Evolutionary conservation across 1,140 invertebrate species (phyloP).

Genomic region (Brachionus rubens): DNA sequence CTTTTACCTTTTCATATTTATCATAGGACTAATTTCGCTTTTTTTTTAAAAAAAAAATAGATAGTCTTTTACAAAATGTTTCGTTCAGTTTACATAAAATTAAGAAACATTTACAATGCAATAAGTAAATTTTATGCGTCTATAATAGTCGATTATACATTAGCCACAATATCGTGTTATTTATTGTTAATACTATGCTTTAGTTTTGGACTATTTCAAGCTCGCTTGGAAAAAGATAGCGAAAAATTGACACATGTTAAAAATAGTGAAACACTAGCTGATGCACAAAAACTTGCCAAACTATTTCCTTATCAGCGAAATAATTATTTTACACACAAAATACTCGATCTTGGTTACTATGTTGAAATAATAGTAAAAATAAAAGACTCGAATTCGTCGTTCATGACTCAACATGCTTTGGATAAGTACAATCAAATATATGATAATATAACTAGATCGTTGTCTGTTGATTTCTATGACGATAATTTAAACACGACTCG

Average conservation of each 20-base stretch:
- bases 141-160: constrained; percentile 7
- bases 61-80: constrained; percentile 36
- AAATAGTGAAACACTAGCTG: not conserved
- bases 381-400: not conserved
- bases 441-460: not conserved
- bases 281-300: not conserved
- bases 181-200: not conserved
- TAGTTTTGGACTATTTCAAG: constrained; percentile 27
- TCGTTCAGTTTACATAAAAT: constrained; percentile 28
- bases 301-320: not conserved
- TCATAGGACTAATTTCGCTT: too few relatives aligned
- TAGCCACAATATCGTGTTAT: not conserved
- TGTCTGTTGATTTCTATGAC: not conserved
- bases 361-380: constrained; percentile 16
- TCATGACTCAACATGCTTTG: not conserved
- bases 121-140: not conserved
- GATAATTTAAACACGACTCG: not conserved
- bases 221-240: not conserved
- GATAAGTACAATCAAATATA: constrained; percentile 39
- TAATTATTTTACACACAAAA: constrained; percentile 19
- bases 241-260: constrained; percentile 26
- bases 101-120: constrained; percentile 34
- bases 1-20: too few relatives aligned
- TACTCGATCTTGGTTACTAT: constrained; percentile 33
- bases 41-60: not conserved